Base-by-base conservation (phyloP, 2,888 invertebrate genomes). In the Clistopyga incitator region DNA sequence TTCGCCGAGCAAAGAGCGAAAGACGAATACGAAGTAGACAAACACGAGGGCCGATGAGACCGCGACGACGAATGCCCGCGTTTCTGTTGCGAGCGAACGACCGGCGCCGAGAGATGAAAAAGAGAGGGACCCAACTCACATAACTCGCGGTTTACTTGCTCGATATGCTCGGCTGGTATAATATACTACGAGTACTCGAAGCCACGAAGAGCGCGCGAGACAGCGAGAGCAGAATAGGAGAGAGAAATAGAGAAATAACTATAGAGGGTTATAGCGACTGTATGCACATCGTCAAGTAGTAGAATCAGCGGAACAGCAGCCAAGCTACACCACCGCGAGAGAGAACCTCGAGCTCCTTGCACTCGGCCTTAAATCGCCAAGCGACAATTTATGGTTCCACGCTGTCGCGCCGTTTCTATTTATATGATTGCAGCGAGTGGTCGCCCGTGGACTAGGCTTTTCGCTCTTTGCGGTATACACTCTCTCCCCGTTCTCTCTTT, bases 321-420 rank as follows among this genome's bases (percentile, higher is more conserved):
- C 45, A 29, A 61, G 64, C 56, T 6, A 45, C 20, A 54, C 42
- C 23, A 61, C 68, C 34, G 65, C 75, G 74, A 81, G 82, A 71
- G 61, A 71, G 61, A 23, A 81, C 23, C 20, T 38, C 67, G 70
- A 54, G 68, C 56, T 75, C 64, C 74, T 80, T 80, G 84, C 84
- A 80, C 81, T 84, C 81, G 81, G 87, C 88, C 85, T 86, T 90
- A 90, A 89, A 90, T 90, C 89, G 88, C 89, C 86, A 89, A 89
- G 88, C 87, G 88, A 89, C 89, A 89, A 91, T 91, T 91, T 91
- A 91, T 89, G 89, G 89, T 90, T 88, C 87, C 88, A 86, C 86
- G 86, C 88, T 89, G 90, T 90, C 90, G 90, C 90, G 89, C 88
- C 89, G 86, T 88, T 90, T 90, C 91, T 91, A 91, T 91, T 91